Percentiles rank a stretch among this genome's conserved stretches.
phyloP scores from a whole-genome alignment of 2,113 vertebrate species.

The Thymallus thymallus region DNA sequence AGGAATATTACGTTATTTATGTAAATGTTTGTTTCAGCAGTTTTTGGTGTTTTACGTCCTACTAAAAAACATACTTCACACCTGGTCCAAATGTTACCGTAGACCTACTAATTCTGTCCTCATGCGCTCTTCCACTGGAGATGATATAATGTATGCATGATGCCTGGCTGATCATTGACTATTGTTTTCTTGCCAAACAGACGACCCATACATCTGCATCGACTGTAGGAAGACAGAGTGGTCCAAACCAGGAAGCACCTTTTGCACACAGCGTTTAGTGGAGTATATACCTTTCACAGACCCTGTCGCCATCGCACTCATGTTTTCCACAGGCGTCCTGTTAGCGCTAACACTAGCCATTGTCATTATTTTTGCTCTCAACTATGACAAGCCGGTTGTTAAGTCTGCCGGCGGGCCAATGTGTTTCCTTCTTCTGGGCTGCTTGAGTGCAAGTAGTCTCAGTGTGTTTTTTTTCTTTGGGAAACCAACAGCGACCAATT shows the following conservation, averaged over 20 bases:
- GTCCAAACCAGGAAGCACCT: constrained; percentile 69
- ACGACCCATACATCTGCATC: constrained; percentile 70
- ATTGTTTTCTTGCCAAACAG: constrained; percentile 47
- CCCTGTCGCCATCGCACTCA: constrained; percentile 60
- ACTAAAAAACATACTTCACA: not conserved
- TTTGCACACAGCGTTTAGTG: constrained; percentile 65
- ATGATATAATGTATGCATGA: not conserved
- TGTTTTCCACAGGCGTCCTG: constrained; percentile 45
- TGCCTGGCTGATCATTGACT: not conserved
- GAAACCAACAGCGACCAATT: constrained; percentile 57
- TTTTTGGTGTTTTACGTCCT: not conserved
- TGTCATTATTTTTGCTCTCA: constrained; percentile 68
- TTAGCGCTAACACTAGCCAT: constrained; percentile 57
- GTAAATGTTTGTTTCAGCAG: no score
- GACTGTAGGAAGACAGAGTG: constrained; percentile 73
- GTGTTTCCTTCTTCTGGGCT: constrained; percentile 82
- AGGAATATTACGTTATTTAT: no score
- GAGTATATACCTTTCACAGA: constrained; percentile 73
- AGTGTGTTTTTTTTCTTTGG: constrained; percentile 79
- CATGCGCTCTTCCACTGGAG: not conserved
- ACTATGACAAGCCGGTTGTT: constrained; percentile 79
- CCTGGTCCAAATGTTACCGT: constrained; percentile 1
- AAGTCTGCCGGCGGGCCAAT: constrained; percentile 80
- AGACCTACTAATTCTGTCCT: not conserved
- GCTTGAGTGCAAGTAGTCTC: constrained; percentile 67